Base-by-base conservation (phyloP, 2,797 vertebrate species). In the Gymnodraco acuticeps region DNA sequence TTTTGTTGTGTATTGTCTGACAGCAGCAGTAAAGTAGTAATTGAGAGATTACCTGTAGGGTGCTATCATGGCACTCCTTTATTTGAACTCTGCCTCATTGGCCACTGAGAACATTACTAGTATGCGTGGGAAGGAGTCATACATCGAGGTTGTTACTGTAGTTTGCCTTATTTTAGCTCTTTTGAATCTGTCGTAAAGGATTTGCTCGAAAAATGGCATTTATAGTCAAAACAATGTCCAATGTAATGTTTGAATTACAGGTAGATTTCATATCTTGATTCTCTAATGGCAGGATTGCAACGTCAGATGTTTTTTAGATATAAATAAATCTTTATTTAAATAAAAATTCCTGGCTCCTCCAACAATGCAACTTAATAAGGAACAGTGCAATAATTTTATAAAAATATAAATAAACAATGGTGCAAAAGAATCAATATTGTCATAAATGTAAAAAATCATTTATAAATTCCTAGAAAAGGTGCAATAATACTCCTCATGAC, bases 31-130 rank as follows among this genome's bases (percentile, higher is more conserved):
- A 91, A 93, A 83, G 88, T 80, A 87, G 89, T 92, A 92, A 94
- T 95, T 95, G 92, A 86, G 85, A 92, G 93, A 94, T 93, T 94
- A 91, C 65, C 71, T 77, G 46, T 71, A 78, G 87, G 91, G 89
- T 93, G 86, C 84, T 75, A 88, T 90, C 89, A 88, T 87, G 92
- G 87, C 90, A 86, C 92, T 93, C 91, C 91, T 89, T 88, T 89
- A 92, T 95, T 93, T 93, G 89, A 78, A 72, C 80, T 86, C 78
- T 83, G 51, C 63, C 83, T 76, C 53, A 74, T 53, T 79, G 87
- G 83, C 86, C 73, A 76, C 77, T 78, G 48, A 55, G 75, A 54
- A 53, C 48, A 50, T 51, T 47, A 66, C 58, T 14, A 51, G 52
- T 64, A 77, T 75, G 80, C 38, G 75, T 88, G 85, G 81, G 88